Base-by-base conservation (phyloP, 2,797 vertebrate genomes). In the Manis crassicaudata region DNA sequence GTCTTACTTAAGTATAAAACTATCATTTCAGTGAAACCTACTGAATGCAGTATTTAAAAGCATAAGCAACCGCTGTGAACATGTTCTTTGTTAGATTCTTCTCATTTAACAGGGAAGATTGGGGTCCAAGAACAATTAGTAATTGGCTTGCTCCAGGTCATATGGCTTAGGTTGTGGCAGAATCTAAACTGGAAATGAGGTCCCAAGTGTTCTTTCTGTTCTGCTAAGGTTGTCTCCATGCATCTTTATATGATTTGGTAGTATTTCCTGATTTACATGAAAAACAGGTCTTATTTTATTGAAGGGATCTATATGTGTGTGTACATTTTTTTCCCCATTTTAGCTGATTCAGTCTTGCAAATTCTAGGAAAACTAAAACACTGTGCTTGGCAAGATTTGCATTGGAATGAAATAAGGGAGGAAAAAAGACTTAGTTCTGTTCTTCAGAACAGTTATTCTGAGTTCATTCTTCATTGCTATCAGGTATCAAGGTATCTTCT, bases 371-470 rank as follows among this genome's bases (percentile, higher is more conserved):
- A 88, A 88, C 35, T 84, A 88, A 94, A 94, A 25, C 46, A 58
- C 17, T 91, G 4, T 37, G 20, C 7, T 76, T 92, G 63, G 52
- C n/a, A 83, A 88, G 65, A 86, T 89, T 75, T 94, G 20, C n/a
- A 72, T 60, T 91, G 76, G 18, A 88, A 76, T 93, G 58, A 50
- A 40, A 54, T 92, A 93, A 77, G 37, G 27, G 92, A 79, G 91
- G 67, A 80, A 35, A 79, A 92, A 88, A 63, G 32, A 87, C 76
- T 92, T 90, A 90, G 29, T 90, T 96, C 65, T 29, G 1, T 90
- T 90, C 68, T 94, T 95, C 43, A 95, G 75, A 87, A 88, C 50
- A 77, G 60, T 92, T 87, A 77, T 75, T 96, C 92, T 79, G 54
- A 89, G 50, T 92, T 97, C 29, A 62, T 65, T 40, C 54, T 92